phyloP scores from a whole-genome alignment of 2,797 vertebrate species.

The Orestias chungarensis region DNA sequence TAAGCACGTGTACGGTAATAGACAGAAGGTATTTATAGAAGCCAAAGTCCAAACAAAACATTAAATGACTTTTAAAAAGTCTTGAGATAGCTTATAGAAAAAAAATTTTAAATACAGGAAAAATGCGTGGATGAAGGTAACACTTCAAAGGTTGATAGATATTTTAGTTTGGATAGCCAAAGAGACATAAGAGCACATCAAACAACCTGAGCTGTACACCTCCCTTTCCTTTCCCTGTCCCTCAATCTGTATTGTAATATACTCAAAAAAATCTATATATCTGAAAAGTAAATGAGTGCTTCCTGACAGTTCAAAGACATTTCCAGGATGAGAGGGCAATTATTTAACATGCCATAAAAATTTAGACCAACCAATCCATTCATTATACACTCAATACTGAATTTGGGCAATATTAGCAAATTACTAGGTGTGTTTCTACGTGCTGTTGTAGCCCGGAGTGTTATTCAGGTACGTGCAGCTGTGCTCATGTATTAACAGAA shows the following conservation, averaged over 20 bases:
- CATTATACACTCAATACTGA: constrained; percentile 47
- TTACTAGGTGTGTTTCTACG: constrained; percentile 54
- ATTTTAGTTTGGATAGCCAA: constrained; percentile 60
- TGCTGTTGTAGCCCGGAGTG: constrained; percentile 28
- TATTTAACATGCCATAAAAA: constrained; percentile 71
- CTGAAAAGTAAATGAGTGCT: constrained; percentile 60
- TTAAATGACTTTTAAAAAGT: background rate
- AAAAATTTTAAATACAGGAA: background rate
- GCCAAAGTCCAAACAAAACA: background rate
- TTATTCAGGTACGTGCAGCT: constrained; percentile 54
- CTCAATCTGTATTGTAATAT: constrained; percentile 67
- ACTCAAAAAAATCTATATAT: constrained; percentile 68
- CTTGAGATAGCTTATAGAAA: background rate
- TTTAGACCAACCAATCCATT: constrained; percentile 37
- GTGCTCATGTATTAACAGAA: constrained; percentile 51
- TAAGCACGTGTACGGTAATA: background rate
- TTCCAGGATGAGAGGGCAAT: constrained; percentile 40
- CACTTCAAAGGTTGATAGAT: constrained; percentile 71
- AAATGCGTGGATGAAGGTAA: constrained; percentile 55
- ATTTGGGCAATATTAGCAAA: constrained; percentile 64
- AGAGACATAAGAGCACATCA: constrained; percentile 70
- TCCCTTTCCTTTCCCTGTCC: constrained; percentile 11
- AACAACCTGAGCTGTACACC: constrained; percentile 43
- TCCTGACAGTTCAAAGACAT: constrained; percentile 74
- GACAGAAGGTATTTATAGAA: background rate